These are phyloP conservation scores for Heliconius aoede DNA, from an alignment of 2,888 invertebrate species.

Conservation along the genomic window DNA sequence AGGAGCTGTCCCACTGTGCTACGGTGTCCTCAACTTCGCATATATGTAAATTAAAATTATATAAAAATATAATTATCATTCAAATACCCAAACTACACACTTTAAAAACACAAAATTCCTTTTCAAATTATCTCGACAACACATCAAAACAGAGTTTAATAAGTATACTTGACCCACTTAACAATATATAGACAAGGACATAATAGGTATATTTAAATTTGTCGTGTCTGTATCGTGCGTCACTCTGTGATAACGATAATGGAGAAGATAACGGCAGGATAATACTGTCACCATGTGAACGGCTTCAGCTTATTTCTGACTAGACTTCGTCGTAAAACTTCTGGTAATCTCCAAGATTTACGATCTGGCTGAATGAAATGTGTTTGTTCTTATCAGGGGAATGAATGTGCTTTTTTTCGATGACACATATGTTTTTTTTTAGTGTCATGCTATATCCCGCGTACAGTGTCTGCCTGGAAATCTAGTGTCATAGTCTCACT, in stretches of 20 bases:
- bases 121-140: neutral
- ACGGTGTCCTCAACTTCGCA: no score
- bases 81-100: neutral
- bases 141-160: neutral
- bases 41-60: no score
- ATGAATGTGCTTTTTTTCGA: neutral
- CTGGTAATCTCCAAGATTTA: slow-evolving; percentile 27
- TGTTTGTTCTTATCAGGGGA: neutral
- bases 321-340: slow-evolving; percentile 13
- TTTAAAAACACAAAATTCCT: neutral
- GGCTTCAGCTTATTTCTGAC: slow-evolving; percentile 37
- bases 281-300: slow-evolving; percentile 51
- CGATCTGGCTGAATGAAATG: slow-evolving; percentile 11
- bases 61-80: no score
- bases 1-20: no score
- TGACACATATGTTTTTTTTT: no score
- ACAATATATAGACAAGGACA: slow-evolving; percentile 23
- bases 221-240: slow-evolving; percentile 55
- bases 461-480: no score
- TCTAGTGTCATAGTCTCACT: no score
- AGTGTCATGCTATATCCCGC: no score
- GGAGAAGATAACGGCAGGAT: slow-evolving; percentile 53
- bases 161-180: slow-evolving; percentile 39
- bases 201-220: slow-evolving; percentile 47
- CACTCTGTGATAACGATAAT: slow-evolving; percentile 58